These are phyloP conservation scores for Sphaerodactylus townsendi DNA, from an alignment of 2,113 vertebrate species.

Conservation along the genomic window DNA sequence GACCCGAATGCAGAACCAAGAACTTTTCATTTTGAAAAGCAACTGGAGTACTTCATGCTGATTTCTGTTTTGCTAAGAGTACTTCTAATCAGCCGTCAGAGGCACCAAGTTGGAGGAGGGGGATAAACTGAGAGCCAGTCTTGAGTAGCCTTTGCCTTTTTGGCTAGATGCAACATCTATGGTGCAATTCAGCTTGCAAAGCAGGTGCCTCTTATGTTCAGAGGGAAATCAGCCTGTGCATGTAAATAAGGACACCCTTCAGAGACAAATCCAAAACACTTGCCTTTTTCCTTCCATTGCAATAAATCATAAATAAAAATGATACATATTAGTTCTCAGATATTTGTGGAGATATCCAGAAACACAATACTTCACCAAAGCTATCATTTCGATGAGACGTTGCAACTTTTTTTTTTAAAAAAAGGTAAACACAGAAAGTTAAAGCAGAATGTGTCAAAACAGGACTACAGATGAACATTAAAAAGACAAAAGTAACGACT, in stretches of 20 bases:
- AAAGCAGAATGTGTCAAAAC: too few species aligned
- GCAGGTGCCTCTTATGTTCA: slow-evolving; percentile 22
- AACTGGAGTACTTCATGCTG: slow-evolving; percentile 47
- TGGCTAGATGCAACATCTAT: slow-evolving; percentile 23
- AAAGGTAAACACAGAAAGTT: too few species aligned
- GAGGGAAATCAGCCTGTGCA: not conserved
- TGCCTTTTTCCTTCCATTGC: not conserved
- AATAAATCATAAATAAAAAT: not conserved
- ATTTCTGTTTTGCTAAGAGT: slow-evolving; percentile 66
- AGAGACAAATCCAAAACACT: slow-evolving; percentile 11
- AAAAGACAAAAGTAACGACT: too few species aligned
- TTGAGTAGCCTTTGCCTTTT: slow-evolving; percentile 6
- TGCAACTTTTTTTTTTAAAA: not conserved
- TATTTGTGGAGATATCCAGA: not conserved
- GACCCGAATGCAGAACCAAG: slow-evolving; percentile 63
- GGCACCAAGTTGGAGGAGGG: slow-evolving; percentile 21
- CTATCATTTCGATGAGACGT: not conserved
- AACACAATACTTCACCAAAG: not conserved
- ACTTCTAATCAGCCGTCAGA: slow-evolving; percentile 65
- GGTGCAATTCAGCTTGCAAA: slow-evolving; percentile 32
- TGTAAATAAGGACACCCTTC: not conserved
- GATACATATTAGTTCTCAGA: not conserved
- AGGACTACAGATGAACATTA: too few species aligned
- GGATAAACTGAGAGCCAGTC: slow-evolving; percentile 20
- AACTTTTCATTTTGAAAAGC: slow-evolving; percentile 51